Evolutionary conservation across 2,888 invertebrate species (phyloP).

Genomic region (Conchocele bisecta): DNA sequence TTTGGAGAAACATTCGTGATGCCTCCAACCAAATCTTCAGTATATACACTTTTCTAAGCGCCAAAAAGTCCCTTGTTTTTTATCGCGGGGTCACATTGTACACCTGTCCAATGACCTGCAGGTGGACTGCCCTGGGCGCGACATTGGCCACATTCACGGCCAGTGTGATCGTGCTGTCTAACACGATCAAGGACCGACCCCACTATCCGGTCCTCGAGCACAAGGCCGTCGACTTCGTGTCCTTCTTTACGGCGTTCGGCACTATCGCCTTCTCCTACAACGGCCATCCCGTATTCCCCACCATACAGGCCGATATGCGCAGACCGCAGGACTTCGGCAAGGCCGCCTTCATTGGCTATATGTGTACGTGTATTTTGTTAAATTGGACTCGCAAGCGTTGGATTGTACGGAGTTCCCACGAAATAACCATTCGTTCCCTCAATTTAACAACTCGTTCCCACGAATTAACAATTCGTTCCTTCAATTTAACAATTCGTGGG

Average conservation of each 20-base stretch:
- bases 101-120: no score
- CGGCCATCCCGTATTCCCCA: conserved; percentile 89
- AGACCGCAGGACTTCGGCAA: conserved; percentile 88
- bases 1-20: no score
- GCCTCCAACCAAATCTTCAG: no score
- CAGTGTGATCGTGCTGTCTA: conserved; percentile 86
- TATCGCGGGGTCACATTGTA: no score
- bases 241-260: conserved; percentile 88
- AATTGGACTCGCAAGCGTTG: no score
- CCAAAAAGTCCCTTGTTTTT: no score
- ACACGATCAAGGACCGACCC: conserved; percentile 85
- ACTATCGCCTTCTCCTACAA: conserved; percentile 89
- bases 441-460: no score
- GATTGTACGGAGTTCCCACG: no score
- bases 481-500: no score
- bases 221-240: conserved; percentile 82
- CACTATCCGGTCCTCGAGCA: conserved; percentile 41
- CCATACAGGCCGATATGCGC: conserved; percentile 95
- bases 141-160: conserved; percentile 86
- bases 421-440: no score
- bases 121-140: conserved; percentile 87
- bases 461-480: no score
- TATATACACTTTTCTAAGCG: no score
- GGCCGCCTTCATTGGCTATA: conserved; percentile 89
- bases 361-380: conserved; percentile 85